Conservation (phyloP, 2,888 invertebrate species). For the Spodoptera littoralis region DNA sequence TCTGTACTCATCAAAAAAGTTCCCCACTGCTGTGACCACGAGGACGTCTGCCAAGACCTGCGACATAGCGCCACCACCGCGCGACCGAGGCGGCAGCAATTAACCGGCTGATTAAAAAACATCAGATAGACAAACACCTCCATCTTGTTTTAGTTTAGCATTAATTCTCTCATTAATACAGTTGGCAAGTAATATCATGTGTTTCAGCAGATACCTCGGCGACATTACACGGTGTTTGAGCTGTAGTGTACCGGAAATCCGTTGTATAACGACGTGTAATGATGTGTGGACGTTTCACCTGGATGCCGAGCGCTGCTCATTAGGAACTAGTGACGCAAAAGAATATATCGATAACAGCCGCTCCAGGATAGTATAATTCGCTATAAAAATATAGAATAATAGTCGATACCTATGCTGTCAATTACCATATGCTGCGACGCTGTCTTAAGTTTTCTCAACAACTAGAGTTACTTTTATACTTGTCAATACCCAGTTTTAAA, state of each 20-base stretch:
- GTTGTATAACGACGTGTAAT: slow-evolving; percentile 78
- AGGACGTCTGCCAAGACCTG: not conserved
- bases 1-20: too few relatives aligned
- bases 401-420: too few relatives aligned
- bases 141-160: slow-evolving; percentile 31
- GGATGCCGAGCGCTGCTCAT: slow-evolving; percentile 73
- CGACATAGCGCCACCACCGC: slow-evolving; percentile 35
- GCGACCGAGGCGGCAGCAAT: slow-evolving; percentile 32
- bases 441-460: too few relatives aligned
- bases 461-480: too few relatives aligned
- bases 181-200: slow-evolving; percentile 49
- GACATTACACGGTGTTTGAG: slow-evolving; percentile 80
- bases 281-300: slow-evolving; percentile 86
- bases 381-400: too few relatives aligned
- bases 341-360: not conserved
- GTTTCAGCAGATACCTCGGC: slow-evolving; percentile 34
- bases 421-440: too few relatives aligned
- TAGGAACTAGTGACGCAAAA: slow-evolving; percentile 66
- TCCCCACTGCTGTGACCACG: too few relatives aligned
- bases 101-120: slow-evolving; percentile 30
- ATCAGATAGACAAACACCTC: slow-evolving; percentile 33
- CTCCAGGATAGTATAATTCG: not conserved
- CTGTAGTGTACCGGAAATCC: slow-evolving; percentile 79
- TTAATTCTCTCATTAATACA: slow-evolving; percentile 44
- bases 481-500: too few relatives aligned